Percentiles rank a stretch among this genome's conserved stretches.
phyloP scores from a whole-genome alignment of 2,888 invertebrate genomes.

The Anoncus sp. region DNA sequence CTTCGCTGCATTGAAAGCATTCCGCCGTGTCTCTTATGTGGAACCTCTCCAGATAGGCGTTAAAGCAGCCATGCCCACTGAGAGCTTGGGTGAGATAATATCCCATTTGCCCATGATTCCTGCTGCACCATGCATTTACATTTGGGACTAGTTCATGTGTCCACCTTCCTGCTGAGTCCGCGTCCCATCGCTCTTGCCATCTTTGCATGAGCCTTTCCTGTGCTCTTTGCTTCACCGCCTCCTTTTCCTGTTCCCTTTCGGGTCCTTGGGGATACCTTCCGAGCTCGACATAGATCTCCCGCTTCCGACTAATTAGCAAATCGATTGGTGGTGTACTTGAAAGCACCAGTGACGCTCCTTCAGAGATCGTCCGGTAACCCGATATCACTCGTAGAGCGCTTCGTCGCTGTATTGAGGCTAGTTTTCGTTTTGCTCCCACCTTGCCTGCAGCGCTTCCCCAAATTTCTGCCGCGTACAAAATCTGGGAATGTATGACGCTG shows the following conservation, averaged over 20 bases:
- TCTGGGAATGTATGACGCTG: conserved; percentile 49
- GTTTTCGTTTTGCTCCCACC: neutral
- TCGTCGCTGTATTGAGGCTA: conserved; percentile 31
- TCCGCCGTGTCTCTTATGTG: neutral
- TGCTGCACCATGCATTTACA: neutral
- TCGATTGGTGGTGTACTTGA: conserved; percentile 38
- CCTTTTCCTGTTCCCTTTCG: neutral
- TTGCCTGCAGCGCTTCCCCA: conserved; percentile 42
- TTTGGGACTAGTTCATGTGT: neutral
- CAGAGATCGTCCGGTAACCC: conserved; percentile 45
- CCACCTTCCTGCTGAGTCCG: neutral
- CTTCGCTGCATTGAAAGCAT: neutral
- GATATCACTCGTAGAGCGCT: conserved; percentile 36
- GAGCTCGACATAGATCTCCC: conserved; percentile 31
- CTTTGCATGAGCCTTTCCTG: neutral
- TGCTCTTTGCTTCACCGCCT: conserved; percentile 7
- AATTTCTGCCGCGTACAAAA: conserved; percentile 56
- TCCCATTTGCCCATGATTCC: neutral
- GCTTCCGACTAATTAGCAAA: conserved; percentile 34
- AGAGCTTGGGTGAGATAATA: conserved; percentile 63
- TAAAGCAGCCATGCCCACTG: conserved; percentile 65
- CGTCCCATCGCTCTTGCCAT: conserved; percentile 17
- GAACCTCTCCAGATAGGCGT: neutral
- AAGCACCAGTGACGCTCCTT: conserved; percentile 28
- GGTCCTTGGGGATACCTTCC: neutral